Evolutionary conservation across 1,140 invertebrate species (phyloP).

Genomic region (Leptinotarsa lineolata): DNA sequence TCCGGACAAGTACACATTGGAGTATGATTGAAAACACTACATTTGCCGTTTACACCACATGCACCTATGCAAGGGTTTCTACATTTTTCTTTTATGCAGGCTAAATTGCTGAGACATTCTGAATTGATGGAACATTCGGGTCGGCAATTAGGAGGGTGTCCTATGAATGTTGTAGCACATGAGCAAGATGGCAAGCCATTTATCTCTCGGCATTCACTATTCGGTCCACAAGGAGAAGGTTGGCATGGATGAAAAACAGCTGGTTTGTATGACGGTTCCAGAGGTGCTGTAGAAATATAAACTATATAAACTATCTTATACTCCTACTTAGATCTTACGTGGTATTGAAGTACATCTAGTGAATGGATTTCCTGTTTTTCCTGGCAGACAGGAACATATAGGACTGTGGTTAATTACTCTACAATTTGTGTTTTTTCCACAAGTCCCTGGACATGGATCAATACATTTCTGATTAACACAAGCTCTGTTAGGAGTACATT

Average conservation of each 20-base stretch:
- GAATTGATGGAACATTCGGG: constrained; percentile 69
- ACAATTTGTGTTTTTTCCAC: constrained; percentile 73
- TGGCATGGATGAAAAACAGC: constrained; percentile 68
- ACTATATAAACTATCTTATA: constrained; percentile 39
- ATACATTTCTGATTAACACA: constrained; percentile 76
- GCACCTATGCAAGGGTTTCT: constrained; percentile 73
- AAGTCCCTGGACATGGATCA: constrained; percentile 76
- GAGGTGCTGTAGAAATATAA: constrained; percentile 33
- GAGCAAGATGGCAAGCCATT: constrained; percentile 80
- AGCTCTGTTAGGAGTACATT: constrained; percentile 73
- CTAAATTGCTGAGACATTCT: constrained; percentile 65
- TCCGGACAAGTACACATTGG: constrained; percentile 63
- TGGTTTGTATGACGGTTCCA: constrained; percentile 41
- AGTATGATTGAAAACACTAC: constrained; percentile 72
- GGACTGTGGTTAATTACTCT: constrained; percentile 72
- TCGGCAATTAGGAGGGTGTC: constrained; percentile 67
- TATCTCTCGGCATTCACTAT: constrained; percentile 77
- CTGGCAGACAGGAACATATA: constrained; percentile 61
- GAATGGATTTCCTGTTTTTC: constrained; percentile 63
- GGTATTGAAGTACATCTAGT: constrained; percentile 62
- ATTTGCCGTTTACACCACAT: constrained; percentile 73
- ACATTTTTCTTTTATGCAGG: constrained; percentile 72
- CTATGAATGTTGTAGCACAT: constrained; percentile 71
- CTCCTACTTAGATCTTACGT: constrained; percentile 55
- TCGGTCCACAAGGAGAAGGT: constrained; percentile 82